Evolutionary conservation across 2,113 vertebrate species (phyloP).

Genomic region (Parus major): DNA sequence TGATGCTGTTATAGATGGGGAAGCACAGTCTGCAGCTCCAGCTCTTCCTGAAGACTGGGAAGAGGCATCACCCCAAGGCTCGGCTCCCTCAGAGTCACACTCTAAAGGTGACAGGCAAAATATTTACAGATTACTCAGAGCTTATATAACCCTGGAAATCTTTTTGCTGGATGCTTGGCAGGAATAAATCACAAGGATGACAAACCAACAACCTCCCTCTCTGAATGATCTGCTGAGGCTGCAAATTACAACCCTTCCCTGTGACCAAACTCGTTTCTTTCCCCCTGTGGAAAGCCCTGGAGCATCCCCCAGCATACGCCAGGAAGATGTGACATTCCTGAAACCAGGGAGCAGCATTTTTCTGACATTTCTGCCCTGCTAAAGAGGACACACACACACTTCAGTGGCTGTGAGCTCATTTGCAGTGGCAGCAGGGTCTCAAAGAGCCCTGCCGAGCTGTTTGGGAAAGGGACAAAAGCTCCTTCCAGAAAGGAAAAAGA

Average conservation of each 20-base stretch:
- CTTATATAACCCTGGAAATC: conserved; percentile 31
- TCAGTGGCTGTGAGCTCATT: neutral
- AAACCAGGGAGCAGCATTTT: neutral
- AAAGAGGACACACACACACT: neutral
- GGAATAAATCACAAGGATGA: neutral
- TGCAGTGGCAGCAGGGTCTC: neutral
- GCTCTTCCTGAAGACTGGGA: neutral
- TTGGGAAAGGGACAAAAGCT: neutral
- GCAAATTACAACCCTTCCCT: conserved; percentile 12
- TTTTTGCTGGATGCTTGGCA: neutral
- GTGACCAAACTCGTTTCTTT: neutral
- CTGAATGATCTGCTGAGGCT: neutral
- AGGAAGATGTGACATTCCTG: neutral
- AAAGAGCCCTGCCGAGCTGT: rapidly evolving
- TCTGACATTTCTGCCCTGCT: neutral
- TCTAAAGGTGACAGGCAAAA: neutral
- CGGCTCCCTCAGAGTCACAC: neutral
- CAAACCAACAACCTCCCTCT: neutral
- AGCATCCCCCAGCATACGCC: neutral
- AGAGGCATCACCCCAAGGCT: neutral
- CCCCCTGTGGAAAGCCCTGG: neutral
- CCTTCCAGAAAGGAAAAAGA: neutral
- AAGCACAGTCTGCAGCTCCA: neutral
- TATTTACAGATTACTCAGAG: conserved; percentile 12
- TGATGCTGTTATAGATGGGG: rapidly evolving